A percentile compares a stretch with the other conserved stretches of the same genome.
phyloP scores from a whole-genome alignment of 2,888 invertebrate species.

The Cephus runcator region DNA sequence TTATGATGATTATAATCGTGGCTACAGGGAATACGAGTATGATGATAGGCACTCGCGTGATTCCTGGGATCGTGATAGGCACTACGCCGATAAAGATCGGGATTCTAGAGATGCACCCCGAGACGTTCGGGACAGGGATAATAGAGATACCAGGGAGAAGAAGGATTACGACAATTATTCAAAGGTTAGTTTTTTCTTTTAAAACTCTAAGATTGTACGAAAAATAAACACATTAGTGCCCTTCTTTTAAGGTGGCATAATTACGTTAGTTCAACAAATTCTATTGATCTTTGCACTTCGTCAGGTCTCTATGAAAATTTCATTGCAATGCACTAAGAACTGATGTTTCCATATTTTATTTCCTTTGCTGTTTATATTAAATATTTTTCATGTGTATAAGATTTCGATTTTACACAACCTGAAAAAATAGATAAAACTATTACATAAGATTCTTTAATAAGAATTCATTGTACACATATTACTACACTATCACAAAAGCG shows the following conservation, averaged over 20 bases:
- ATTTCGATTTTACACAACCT: not conserved
- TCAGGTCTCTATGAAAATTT: not conserved
- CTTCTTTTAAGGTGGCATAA: not conserved
- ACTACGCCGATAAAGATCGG: constrained; percentile 52
- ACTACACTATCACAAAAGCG: not conserved
- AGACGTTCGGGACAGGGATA: constrained; percentile 30
- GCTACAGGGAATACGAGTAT: constrained; percentile 59
- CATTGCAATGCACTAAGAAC: not conserved
- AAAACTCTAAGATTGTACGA: not conserved
- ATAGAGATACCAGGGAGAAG: constrained; percentile 37
- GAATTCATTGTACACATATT: not conserved
- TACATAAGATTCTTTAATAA: not conserved
- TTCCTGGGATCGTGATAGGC: constrained; percentile 56
- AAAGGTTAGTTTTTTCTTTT: constrained; percentile 44
- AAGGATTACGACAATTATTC: constrained; percentile 63
- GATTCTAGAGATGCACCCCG: constrained; percentile 23
- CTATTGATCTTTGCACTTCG: not conserved
- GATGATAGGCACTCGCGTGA: constrained; percentile 59
- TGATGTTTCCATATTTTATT: not conserved
- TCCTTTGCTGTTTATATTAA: not conserved
- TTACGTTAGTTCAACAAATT: not conserved
- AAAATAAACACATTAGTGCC: not conserved
- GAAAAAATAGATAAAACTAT: not conserved
- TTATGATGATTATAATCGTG: constrained; percentile 46
- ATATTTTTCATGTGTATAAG: not conserved